Evolutionary conservation across 1,140 invertebrate species (phyloP).

Genomic region (Bombus ignitus): DNA sequence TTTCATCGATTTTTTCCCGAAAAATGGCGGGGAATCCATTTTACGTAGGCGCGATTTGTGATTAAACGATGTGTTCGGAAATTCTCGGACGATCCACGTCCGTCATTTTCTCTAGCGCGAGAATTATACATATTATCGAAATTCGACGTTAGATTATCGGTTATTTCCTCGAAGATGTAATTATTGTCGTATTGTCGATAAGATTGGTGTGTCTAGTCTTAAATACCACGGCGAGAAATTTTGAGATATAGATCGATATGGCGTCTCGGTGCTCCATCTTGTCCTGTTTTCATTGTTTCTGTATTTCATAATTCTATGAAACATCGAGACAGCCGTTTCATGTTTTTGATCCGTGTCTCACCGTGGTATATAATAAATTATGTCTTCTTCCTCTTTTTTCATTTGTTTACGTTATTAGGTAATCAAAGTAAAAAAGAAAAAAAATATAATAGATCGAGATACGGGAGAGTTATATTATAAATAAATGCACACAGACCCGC

Average conservation of each 20-base stretch:
- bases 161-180: slow-evolving; percentile 62
- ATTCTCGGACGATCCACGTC: slow-evolving; percentile 53
- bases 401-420: slow-evolving; percentile 42
- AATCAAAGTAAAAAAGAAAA: slow-evolving; percentile 27
- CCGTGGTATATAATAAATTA: slow-evolving; percentile 40
- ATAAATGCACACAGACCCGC: slow-evolving; percentile 76
- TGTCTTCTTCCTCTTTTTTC: slow-evolving; percentile 30
- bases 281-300: background rate
- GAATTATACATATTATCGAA: background rate
- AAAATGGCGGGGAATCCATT: background rate
- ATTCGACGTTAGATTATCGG: slow-evolving; percentile 22
- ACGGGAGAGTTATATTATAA: background rate
- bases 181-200: slow-evolving; percentile 73
- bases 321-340: background rate
- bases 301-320: background rate
- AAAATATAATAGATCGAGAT: slow-evolving; percentile 22
- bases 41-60: slow-evolving; percentile 69
- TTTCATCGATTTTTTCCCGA: slow-evolving; percentile 4
- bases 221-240: slow-evolving; percentile 54
- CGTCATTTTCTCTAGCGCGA: slow-evolving; percentile 48
- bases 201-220: slow-evolving; percentile 80
- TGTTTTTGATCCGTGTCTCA: background rate
- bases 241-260: background rate
- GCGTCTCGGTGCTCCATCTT: slow-evolving; percentile 28
- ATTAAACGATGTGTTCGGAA: slow-evolving; percentile 76